These are phyloP conservation scores for Syngnathus floridae DNA, from an alignment of 2,113 vertebrate species.

Conservation along the genomic window DNA sequence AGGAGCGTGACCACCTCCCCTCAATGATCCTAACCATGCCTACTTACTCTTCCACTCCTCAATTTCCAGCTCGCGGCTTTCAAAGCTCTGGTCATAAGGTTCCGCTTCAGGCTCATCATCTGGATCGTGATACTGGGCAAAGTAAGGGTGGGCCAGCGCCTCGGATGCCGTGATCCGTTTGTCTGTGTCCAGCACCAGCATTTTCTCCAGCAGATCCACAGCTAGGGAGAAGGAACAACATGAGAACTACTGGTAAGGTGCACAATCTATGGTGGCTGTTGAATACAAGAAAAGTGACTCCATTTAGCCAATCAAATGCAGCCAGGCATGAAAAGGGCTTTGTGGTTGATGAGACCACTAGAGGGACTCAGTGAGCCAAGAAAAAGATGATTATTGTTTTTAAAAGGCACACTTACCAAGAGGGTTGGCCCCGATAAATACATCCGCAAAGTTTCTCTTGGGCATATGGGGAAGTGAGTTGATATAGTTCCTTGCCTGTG, in stretches of 20 bases:
- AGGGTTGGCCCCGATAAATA: constrained; percentile 96
- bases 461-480: constrained; percentile 91
- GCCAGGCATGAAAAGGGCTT: no score
- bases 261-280: not conserved
- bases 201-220: constrained; percentile 95
- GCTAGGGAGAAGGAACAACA: constrained; percentile 60
- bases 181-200: constrained; percentile 96
- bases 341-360: constrained; percentile 19
- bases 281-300: not conserved
- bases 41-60: constrained; percentile 97
- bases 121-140: constrained; percentile 93
- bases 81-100: constrained; percentile 96
- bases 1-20: not conserved
- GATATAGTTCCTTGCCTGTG: constrained; percentile 95
- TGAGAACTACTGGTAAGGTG: not conserved
- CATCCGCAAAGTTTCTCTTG: constrained; percentile 96
- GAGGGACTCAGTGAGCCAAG: constrained; percentile 29
- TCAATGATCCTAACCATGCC: not conserved
- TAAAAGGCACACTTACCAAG: constrained; percentile 73
- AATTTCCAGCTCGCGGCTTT: constrained; percentile 92
- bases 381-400: not conserved
- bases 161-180: constrained; percentile 91
- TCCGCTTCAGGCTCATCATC: constrained; percentile 94
- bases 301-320: no score
- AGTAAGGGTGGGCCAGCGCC: constrained; percentile 88